Evolutionary conservation across 1,140 invertebrate genomes (phyloP), one percentile per base, ranked within the genome.

Genomic region (Cydia amplana): DNA sequence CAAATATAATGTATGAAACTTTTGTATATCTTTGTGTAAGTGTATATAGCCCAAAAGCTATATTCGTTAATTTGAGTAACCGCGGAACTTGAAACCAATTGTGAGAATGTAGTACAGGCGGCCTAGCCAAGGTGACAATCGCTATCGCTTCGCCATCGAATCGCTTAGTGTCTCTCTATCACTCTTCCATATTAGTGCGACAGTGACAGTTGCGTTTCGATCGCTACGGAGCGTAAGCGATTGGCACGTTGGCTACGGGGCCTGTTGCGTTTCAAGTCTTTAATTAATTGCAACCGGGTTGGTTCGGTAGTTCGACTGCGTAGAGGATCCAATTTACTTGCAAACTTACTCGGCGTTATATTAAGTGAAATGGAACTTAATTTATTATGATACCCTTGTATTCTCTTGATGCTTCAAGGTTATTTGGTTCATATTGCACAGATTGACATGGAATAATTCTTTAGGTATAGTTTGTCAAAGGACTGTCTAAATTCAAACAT

Each of bases 211-310:
- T n/a, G n/a, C n/a, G n/a, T n/a, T n/a, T n/a, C n/a, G n/a, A n/a
- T n/a, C n/a, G n/a, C n/a, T n/a, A n/a, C n/a, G n/a, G n/a, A n/a
- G n/a, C n/a, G n/a, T n/a, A n/a, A n/a, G n/a, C n/a, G n/a, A n/a
- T n/a, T n/a, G n/a, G n/a, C n/a, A n/a, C n/a, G n/a, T n/a, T n/a
- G n/a, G n/a, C n/a, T n/a, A n/a, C n/a, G n/a, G n/a, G n/a, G n/a
- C n/a, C n/a, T n/a, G 65, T 70, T 70, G 65, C 65, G 74, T 75
- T 32, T 75, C 72, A 75, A 77, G 60, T 80, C 65, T 60, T 75
- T 75, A 75, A 79, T 81, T 82, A 80, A 82, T 80, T 80, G 79
- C 76, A 76, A 72, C 72, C 78, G 77, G 76, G 73, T 81, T 78
- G 73, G 75, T 74, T 60, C 60, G 43, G 18, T 77, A 49, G 60